Evolutionary conservation across 2,888 invertebrate species (phyloP).

Genomic region (Hydrotaea diabolus): DNA sequence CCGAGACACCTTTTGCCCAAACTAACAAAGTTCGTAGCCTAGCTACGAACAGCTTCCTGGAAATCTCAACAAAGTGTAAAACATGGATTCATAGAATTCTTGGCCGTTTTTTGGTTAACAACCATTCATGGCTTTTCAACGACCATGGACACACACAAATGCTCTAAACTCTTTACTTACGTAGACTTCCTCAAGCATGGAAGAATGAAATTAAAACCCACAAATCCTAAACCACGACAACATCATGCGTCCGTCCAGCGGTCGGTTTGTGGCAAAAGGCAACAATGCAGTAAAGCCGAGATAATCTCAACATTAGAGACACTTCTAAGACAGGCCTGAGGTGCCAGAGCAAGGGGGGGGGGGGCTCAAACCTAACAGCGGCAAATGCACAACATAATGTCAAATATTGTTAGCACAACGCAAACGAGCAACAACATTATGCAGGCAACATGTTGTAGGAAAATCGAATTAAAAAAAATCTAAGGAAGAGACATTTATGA

Average conservation of each 20-base stretch:
- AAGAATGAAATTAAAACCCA: slow-evolving; percentile 44
- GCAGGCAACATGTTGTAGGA: slow-evolving; percentile 11
- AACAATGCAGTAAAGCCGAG: slow-evolving; percentile 35
- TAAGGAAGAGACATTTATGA: slow-evolving; percentile 1
- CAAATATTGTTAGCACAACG: slow-evolving; percentile 22
- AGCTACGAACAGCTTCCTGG: slow-evolving; percentile 16
- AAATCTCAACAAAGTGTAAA: slow-evolving; percentile 30
- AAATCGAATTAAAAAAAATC: not conserved
- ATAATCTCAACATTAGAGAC: slow-evolving; percentile 53
- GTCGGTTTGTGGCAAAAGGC: too few species aligned
- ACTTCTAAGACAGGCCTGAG: slow-evolving; percentile 21
- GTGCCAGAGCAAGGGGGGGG: not conserved
- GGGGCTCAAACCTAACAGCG: slow-evolving; percentile 1
- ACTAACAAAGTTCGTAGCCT: not conserved
- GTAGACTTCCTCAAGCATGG: slow-evolving; percentile 20
- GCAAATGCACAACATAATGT: slow-evolving; percentile 30
- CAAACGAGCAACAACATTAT: slow-evolving; percentile 27
- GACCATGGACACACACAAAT: not conserved
- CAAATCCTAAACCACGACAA: slow-evolving; percentile 13
- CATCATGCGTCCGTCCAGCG: slow-evolving; percentile 36
- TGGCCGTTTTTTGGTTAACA: slow-evolving; percentile 1
- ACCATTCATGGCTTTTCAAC: not conserved
- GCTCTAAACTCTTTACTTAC: slow-evolving; percentile 15
- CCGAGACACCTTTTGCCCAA: slow-evolving; percentile 5
- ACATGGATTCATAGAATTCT: slow-evolving; percentile 25